Conservation (phyloP, 1,140 invertebrate genomes). For the Drosophila persimilis region DNA sequence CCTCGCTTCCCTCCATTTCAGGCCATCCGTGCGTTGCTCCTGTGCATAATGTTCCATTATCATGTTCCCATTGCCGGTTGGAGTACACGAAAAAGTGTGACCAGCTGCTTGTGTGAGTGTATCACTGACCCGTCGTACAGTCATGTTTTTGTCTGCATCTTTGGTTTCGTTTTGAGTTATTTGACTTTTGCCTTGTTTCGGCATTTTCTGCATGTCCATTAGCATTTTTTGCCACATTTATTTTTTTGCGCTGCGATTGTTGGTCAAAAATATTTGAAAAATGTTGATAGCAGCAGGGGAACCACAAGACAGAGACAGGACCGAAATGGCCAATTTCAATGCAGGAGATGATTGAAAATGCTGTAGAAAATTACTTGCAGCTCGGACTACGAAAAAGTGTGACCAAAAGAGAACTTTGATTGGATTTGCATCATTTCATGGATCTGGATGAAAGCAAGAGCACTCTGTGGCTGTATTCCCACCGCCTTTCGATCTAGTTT, state of each 20-base stretch:
- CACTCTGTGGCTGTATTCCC: too few species aligned
- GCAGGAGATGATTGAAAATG: not conserved
- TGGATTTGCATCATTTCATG: too few species aligned
- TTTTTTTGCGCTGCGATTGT: constrained; percentile 27
- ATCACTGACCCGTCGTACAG: not conserved
- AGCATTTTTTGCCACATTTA: constrained; percentile 50
- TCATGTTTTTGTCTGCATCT: constrained; percentile 1
- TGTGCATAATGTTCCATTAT: not conserved
- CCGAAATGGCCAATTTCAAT: too few species aligned
- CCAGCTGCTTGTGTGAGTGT: constrained; percentile 6
- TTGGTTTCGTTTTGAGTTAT: constrained; percentile 54
- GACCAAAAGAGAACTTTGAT: too few species aligned
- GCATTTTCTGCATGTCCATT: constrained; percentile 70
- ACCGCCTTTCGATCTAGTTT: not conserved
- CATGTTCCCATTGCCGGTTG: not conserved
- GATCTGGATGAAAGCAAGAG: too few species aligned
- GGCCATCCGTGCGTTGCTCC: too few species aligned
- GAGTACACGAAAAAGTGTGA: constrained; percentile 11
- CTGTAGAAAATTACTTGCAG: too few species aligned
- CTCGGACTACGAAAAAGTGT: not conserved
- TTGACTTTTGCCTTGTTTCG: constrained; percentile 65
- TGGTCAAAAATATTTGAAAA: constrained; percentile 21
- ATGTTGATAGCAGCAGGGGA: constrained; percentile 18
- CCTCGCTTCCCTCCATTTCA: too few species aligned
- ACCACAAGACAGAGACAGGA: too few species aligned